These are phyloP conservation scores for Australoheros scitulus DNA, from an alignment of 2,113 vertebrate species.

Conservation along the genomic window DNA sequence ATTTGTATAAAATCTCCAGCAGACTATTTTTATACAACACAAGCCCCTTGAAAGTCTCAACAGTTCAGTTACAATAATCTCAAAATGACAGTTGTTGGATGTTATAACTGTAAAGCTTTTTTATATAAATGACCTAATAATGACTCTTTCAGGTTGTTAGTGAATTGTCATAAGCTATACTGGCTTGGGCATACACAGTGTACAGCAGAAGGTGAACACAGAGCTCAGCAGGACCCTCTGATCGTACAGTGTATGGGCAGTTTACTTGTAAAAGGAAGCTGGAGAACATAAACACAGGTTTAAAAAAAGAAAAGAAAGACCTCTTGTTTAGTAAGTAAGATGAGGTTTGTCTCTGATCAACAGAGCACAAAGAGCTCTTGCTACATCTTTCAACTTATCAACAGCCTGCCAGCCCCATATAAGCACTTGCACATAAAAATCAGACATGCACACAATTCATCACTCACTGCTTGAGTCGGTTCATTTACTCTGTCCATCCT, in stretches of 20 bases:
- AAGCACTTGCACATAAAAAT: constrained; percentile 5
- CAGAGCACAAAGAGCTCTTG: constrained; percentile 6
- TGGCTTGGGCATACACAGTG: background rate
- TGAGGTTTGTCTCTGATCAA: constrained; percentile 14
- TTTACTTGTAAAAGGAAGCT: background rate
- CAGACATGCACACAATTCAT: background rate
- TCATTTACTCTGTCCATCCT: background rate
- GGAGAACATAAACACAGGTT: background rate
- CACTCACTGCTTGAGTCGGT: background rate
- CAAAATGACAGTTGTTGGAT: background rate
- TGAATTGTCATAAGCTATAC: background rate
- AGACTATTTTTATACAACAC: constrained; percentile 16
- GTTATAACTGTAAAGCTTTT: background rate
- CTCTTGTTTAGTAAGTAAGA: background rate
- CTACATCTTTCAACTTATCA: background rate
- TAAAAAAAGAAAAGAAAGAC: background rate
- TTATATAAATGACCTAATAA: background rate
- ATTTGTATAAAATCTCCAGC: constrained; percentile 7
- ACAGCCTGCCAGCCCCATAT: background rate
- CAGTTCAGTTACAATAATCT: constrained; percentile 18
- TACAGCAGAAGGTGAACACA: background rate
- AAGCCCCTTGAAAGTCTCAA: background rate
- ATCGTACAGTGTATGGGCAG: background rate
- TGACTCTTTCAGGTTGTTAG: background rate
- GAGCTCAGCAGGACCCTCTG: background rate